Conservation (phyloP, 2,797 vertebrate genomes). For the Alectoris magna region DNA sequence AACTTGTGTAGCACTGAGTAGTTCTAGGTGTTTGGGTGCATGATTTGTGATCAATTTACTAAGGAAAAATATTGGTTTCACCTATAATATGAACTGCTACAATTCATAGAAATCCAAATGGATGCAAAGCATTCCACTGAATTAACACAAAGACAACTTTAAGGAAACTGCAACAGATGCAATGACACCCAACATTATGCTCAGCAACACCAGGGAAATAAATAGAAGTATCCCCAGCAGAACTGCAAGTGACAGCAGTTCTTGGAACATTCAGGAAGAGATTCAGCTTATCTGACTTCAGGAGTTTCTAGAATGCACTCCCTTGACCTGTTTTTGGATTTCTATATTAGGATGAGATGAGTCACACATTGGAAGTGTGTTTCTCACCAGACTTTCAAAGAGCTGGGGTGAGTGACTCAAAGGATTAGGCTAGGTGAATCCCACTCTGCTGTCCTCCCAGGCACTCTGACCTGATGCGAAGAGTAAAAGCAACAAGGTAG, state of each 20-base stretch:
- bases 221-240: not conserved
- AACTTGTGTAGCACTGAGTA: not conserved
- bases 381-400: not conserved
- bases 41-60: not conserved
- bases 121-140: slow-evolving; percentile 12
- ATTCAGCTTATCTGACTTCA: slow-evolving; percentile 33
- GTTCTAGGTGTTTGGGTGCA: not conserved
- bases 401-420: not conserved
- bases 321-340: slow-evolving; percentile 51
- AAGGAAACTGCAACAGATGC: not conserved
- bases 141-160: not conserved
- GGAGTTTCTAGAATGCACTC: slow-evolving; percentile 41
- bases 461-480: not conserved
- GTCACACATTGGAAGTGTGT: not conserved
- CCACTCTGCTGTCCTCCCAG: not conserved
- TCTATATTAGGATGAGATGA: slow-evolving; percentile 29
- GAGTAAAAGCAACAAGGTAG: not conserved
- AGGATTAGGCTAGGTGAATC: not conserved
- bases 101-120: not conserved
- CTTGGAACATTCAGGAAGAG: not conserved
- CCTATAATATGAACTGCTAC: not conserved
- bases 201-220: slow-evolving; percentile 7
- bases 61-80: slow-evolving; percentile 11
- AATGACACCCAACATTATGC: not conserved
- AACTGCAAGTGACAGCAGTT: not conserved